A percentile compares a stretch with the other conserved stretches of the same genome.
phyloP scores from a whole-genome alignment of 2,113 vertebrate species.

The Pteruthius melanotis region DNA sequence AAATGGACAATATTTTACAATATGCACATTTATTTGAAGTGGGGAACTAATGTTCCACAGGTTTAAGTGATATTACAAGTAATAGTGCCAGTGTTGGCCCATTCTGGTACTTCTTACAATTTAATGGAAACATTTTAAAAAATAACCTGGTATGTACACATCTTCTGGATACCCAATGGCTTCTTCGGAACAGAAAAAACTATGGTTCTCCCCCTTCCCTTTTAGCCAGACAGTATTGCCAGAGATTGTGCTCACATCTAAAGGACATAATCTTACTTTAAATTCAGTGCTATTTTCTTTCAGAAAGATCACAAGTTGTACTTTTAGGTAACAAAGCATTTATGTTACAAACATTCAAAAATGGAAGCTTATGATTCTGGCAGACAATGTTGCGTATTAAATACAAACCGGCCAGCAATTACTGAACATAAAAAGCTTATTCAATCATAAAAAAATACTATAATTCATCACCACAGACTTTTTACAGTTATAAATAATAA shows the following conservation, averaged over 20 bases:
- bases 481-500: constrained; percentile 76
- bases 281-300: constrained; percentile 72
- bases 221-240: constrained; percentile 40
- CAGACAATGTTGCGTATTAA: constrained; percentile 64
- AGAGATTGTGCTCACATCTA: constrained; percentile 39
- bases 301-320: constrained; percentile 61
- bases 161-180: constrained; percentile 27
- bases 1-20: constrained; percentile 63
- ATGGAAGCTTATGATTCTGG: constrained; percentile 66
- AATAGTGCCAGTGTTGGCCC: constrained; percentile 44
- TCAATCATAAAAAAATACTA: constrained; percentile 77
- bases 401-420: constrained; percentile 66
- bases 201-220: background rate
- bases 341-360: constrained; percentile 71
- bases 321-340: constrained; percentile 66
- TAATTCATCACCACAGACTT: constrained; percentile 71
- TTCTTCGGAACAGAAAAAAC: constrained; percentile 15
- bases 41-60: constrained; percentile 61
- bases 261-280: constrained; percentile 50
- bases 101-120: constrained; percentile 35
- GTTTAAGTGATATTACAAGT: constrained; percentile 37
- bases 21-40: constrained; percentile 69
- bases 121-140: constrained; percentile 57
- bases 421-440: constrained; percentile 66
- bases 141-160: constrained; percentile 32